Base-by-base conservation (phyloP, 2,113 vertebrate species). In the Vombatus ursinus region DNA sequence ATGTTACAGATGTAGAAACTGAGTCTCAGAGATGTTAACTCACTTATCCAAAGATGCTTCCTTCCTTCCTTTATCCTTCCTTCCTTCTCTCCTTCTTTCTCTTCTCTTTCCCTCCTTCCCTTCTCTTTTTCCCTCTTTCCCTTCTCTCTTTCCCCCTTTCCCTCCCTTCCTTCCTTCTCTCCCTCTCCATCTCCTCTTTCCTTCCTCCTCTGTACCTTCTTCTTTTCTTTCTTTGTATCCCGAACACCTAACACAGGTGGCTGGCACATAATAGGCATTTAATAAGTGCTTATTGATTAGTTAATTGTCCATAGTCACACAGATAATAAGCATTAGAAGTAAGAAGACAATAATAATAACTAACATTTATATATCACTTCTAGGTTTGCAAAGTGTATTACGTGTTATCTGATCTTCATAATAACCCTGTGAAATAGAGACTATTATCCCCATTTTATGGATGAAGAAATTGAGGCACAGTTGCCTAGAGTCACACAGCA, bases 31-130 rank as follows among this genome's bases (percentile, higher is more conserved):
- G n/a, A 44, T n/a, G 6, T 84, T 84, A 84, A 84, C 6, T 84
- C 2, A 44, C 3, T 68, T 68, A 3, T 68, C 31, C 37, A 68
- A 68, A 11, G 68, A 84, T 84, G 5, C 68, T n/a, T 61, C 24
- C 24, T 54, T 54, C 53, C 24, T 53, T 61, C 57, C 10, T 31
- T 61, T 2, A 2, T 61, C 28, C 10, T 61, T 61, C 57, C 10
- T 61, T 61, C 54, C 28, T 31, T 61, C 28, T 10, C 28, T 61
- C 9, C 28, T 14, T 37, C 12, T 28, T 14, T 37, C 3, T 11
- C 8, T 37, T 1, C 28, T 6, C 11, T 37, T 14, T 28, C 11
- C 10, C 2, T 2, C 11, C 3, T 4, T 3, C 11, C 10, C 10
- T 10, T 10, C 1, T 14, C 57, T 14, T 3, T 14, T 28, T 26